Evolutionary conservation across 2,888 invertebrate genomes (phyloP).

Genomic region (Balanococcus diminutus): DNA sequence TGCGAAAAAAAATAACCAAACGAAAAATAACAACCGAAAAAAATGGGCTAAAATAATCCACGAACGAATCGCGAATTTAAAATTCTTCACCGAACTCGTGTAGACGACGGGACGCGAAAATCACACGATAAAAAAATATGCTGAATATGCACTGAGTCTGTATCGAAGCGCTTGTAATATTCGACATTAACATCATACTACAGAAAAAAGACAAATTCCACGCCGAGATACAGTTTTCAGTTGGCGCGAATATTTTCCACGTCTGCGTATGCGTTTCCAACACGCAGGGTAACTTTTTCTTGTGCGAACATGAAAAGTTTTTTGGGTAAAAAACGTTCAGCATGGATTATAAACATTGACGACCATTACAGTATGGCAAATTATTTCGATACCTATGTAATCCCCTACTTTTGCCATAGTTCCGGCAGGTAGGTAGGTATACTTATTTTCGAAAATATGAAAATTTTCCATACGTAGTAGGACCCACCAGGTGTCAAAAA

Average conservation of each 20-base stretch:
- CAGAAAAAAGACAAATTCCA: slow-evolving; percentile 5
- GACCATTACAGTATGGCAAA: background rate
- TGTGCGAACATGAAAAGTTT: background rate
- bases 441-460: background rate
- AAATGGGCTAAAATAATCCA: background rate
- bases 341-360: background rate
- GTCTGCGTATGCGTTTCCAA: slow-evolving; percentile 17
- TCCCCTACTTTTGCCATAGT: background rate
- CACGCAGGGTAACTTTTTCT: slow-evolving; percentile 8
- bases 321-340: background rate
- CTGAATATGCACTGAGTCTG: background rate
- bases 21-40: background rate
- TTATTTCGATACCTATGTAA: background rate
- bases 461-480: background rate
- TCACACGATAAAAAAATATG: background rate
- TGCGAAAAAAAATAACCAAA: background rate
- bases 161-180: background rate
- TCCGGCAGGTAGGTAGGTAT: no score
- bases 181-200: background rate
- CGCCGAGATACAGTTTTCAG: slow-evolving; percentile 8
- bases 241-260: slow-evolving; percentile 22
- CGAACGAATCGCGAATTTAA: background rate
- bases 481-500: background rate
- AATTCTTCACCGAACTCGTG: background rate
- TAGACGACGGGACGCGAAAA: background rate